A percentile compares a stretch with the other conserved stretches of the same genome.
phyloP scores from a whole-genome alignment of 2,888 invertebrate species.

The Pammene fasciana region DNA sequence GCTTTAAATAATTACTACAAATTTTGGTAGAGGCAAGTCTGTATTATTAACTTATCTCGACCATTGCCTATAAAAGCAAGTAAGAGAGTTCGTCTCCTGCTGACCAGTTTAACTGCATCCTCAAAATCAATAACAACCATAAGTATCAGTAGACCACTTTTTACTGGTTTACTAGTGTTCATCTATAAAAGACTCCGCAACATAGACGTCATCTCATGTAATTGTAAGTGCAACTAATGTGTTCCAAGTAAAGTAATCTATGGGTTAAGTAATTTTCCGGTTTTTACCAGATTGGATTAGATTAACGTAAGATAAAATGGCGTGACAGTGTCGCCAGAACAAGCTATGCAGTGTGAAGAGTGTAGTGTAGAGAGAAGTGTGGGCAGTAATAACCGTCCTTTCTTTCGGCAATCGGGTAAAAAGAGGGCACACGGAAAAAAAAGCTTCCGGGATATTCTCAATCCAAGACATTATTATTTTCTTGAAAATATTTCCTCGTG shows the following conservation, averaged over 20 bases:
- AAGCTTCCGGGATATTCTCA: too few species aligned
- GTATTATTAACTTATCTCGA: not conserved
- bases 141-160: not conserved
- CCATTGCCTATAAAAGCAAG: not conserved
- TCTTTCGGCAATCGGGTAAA: too few species aligned
- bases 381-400: too few species aligned
- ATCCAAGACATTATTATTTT: too few species aligned
- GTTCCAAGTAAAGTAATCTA: conserved; percentile 10
- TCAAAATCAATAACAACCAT: not conserved
- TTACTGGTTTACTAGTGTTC: not conserved
- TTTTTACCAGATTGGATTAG: conserved; percentile 11
- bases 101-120: not conserved
- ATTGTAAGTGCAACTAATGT: conserved; percentile 31
- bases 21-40: not conserved
- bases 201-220: conserved; percentile 25
- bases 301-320: conserved; percentile 3
- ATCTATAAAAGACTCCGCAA: not conserved
- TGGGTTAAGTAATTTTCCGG: conserved; percentile 24
- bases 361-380: not conserved
- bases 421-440: too few species aligned
- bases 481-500: too few species aligned
- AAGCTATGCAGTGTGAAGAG: not conserved
- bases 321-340: not conserved
- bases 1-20: too few species aligned
- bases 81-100: not conserved